A percentile compares a stretch with the other conserved stretches of the same genome.
These are phyloP conservation scores for Crotalus viridis DNA, from an alignment of 2,113 vertebrate genomes.

Conservation along the genomic window DNA sequence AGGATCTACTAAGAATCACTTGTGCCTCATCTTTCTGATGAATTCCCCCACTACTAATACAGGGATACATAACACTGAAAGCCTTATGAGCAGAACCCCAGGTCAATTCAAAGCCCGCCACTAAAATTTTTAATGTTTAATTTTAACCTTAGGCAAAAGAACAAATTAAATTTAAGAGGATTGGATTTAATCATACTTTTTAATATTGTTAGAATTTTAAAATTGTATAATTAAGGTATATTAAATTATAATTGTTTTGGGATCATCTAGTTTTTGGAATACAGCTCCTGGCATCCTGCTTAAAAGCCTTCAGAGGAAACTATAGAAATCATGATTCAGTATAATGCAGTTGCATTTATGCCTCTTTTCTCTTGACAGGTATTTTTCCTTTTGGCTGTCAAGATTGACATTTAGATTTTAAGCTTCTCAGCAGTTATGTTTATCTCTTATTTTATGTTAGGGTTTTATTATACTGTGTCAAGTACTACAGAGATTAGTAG, in stretches of 20 bases:
- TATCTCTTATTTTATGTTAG: background rate
- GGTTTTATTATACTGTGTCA: background rate
- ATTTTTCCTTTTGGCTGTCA: background rate
- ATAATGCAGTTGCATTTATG: background rate
- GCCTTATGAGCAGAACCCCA: background rate
- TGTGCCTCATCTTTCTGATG: background rate
- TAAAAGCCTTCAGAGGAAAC: background rate
- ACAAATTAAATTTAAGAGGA: background rate
- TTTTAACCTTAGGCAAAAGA: background rate
- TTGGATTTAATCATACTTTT: background rate
- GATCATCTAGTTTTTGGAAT: background rate
- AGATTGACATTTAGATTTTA: background rate
- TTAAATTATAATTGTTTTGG: background rate
- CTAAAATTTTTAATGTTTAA: background rate
- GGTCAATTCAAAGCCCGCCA: background rate
- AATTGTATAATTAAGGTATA: background rate
- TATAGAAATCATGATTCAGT: background rate
- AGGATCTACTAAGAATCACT: background rate
- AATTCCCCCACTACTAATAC: background rate
- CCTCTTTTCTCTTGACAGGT: background rate
- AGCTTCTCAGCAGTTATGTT: background rate
- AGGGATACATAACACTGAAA: background rate
- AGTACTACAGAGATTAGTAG: background rate
- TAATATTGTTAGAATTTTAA: background rate
- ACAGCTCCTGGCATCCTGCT: background rate